Evolutionary conservation across 2,113 vertebrate species (phyloP).

Genomic region (Anthoscopus minutus): DNA sequence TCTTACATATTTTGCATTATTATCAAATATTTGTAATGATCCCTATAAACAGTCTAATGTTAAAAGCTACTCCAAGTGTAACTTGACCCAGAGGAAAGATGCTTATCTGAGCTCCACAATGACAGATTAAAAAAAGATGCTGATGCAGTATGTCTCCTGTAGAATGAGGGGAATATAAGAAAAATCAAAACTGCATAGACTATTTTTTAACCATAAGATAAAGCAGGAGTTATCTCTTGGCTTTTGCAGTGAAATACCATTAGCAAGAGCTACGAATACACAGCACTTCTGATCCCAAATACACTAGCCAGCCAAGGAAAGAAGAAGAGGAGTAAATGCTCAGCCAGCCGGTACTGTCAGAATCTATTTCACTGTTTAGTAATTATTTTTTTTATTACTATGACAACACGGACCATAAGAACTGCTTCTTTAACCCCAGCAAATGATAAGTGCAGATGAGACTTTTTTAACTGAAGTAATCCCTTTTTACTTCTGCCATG

Average conservation of each 20-base stretch:
- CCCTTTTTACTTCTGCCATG: not conserved
- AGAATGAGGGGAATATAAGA: not conserved
- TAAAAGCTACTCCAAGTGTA: conserved; percentile 67
- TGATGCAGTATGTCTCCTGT: not conserved
- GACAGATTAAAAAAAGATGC: conserved; percentile 46
- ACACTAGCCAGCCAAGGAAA: not conserved
- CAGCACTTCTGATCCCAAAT: not conserved
- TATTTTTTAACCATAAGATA: not conserved
- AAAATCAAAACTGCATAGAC: not conserved
- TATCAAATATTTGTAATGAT: conserved; percentile 70
- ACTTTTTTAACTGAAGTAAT: not conserved
- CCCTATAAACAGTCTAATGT: conserved; percentile 56
- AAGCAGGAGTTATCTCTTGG: not conserved
- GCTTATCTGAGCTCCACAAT: conserved; percentile 50
- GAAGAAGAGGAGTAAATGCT: not conserved
- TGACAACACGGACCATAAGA: conserved; percentile 41
- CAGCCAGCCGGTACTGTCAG: not conserved
- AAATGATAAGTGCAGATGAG: conserved; percentile 13
- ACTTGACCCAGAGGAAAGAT: conserved; percentile 57
- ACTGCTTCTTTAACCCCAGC: not conserved
- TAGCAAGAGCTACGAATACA: not conserved
- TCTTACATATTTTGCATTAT: conserved; percentile 63
- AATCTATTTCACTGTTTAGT: conserved; percentile 17
- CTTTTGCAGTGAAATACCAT: not conserved
- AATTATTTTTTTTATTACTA: conserved; percentile 57